These are phyloP conservation scores for Hiodon tergisus DNA, from an alignment of 2,113 vertebrate genomes.

Conservation along the genomic window DNA sequence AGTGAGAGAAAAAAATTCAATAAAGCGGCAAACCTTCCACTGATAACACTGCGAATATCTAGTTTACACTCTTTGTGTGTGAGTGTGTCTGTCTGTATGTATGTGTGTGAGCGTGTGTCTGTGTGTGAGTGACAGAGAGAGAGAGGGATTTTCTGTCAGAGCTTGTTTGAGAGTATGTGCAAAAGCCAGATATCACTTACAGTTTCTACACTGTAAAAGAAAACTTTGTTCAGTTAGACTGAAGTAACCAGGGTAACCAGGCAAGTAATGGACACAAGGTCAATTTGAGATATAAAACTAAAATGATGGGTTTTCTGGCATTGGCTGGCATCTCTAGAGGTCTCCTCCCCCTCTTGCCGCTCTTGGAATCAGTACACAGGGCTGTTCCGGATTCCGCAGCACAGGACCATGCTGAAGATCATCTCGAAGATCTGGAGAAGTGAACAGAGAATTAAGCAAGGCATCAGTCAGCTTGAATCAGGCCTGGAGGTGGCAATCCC, in stretches of 20 bases:
- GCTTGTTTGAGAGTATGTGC: no score
- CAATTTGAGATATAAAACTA: not conserved
- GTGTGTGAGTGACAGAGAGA: no score
- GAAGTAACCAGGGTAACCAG: not conserved
- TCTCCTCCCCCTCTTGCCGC: slow-evolving; percentile 31
- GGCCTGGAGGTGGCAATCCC: no score
- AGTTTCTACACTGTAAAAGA: not conserved
- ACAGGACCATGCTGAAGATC: slow-evolving; percentile 98
- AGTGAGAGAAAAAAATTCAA: no score
- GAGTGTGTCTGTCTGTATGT: no score
- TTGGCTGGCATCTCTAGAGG: slow-evolving; percentile 8
- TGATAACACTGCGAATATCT: no score
- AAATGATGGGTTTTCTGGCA: not conserved
- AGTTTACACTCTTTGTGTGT: no score
- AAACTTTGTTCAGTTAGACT: not conserved
- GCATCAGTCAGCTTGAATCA: not conserved
- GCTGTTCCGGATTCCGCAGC: slow-evolving; percentile 94
- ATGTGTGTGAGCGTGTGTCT: no score
- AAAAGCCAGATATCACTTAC: no score
- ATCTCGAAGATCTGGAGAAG: slow-evolving; percentile 88
- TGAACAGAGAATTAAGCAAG: not conserved
- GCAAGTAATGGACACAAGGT: not conserved
- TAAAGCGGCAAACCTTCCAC: no score
- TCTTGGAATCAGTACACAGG: slow-evolving; percentile 78
- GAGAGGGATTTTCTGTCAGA: no score